Base-by-base conservation (phyloP, 2,797 vertebrate genomes). In the Spea hammondii region DNA sequence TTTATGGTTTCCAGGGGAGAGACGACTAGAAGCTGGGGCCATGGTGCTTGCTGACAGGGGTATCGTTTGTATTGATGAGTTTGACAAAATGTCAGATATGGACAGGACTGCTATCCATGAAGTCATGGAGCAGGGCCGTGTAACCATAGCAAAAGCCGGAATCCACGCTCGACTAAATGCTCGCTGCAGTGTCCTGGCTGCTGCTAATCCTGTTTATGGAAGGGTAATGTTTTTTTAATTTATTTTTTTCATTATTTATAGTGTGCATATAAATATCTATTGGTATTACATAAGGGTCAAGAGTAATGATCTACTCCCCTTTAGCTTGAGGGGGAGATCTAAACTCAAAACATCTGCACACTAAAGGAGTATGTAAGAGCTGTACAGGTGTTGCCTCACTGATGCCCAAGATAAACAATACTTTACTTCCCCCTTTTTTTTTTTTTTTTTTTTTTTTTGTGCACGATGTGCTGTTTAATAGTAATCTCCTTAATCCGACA, bases 71-170 rank as follows among this genome's bases (percentile, higher is more conserved):
- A 99, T 99, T 0, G 97, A 99, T 1, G 97, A 99, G 85, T 99
- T 99, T 0, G 97, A 99, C 87, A 99, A 99, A 88, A 99, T 99
- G 98, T 97, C 98, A 0, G 98, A 99, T 86, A 95, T 98, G 73
- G 97, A 99, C 88, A 96, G 98, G 71, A 99, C 98, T 0, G 98
- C 98, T 82, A 99, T 99, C 90, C 98, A 99, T 0, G 98, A 99
- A 86, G 98, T 99, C 85, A 99, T 99, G 97, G 98, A 99, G 86
- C 98, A 99, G 89, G 98, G 98, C 0, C 92, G 96, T 0, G 96
- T 99, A 85, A 99, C 97, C 81, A 98, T 99, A 0, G 94, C 97
- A 82, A 99, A 99, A 86, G 98, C 98, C 0, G 98, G 98, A 71
- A 98, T 99, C 90, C 98, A 99, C 0, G 97, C 98, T 59, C 93